Evolutionary conservation across 92 coral and sea anemone genomes (phyloP).

Genomic region (Hydrozoanthus gracilis): DNA sequence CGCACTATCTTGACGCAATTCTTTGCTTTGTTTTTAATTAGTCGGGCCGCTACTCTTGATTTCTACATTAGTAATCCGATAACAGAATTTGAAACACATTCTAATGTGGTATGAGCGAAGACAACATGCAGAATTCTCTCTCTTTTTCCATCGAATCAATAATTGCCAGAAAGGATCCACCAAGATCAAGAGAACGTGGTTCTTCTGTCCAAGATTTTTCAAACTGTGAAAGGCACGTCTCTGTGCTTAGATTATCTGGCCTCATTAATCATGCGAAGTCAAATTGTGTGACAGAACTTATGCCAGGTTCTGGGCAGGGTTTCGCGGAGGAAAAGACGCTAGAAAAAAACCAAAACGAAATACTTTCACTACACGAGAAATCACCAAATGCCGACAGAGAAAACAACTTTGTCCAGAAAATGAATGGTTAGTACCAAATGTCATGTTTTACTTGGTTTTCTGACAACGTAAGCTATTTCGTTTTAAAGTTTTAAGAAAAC

Average conservation of each 20-base stretch:
- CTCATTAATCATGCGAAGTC: slow-evolving; percentile 47
- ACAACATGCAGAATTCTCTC: slow-evolving; percentile 80
- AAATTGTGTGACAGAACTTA: slow-evolving; percentile 42
- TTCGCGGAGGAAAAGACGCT: slow-evolving; percentile 6
- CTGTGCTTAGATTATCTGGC: slow-evolving; percentile 29
- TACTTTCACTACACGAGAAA: background rate
- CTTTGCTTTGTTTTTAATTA: slow-evolving; percentile 80
- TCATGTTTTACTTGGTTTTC: background rate
- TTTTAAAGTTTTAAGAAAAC: background rate
- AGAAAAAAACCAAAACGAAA: background rate
- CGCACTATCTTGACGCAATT: slow-evolving; percentile 64
- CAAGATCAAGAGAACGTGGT: slow-evolving; percentile 50
- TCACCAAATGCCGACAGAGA: slow-evolving; percentile 14
- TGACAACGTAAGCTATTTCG: background rate
- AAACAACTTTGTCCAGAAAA: slow-evolving; percentile 16
- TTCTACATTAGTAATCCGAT: slow-evolving; percentile 89
- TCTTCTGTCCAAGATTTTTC: slow-evolving; percentile 43
- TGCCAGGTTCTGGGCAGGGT: slow-evolving; percentile 11
- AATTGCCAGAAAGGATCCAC: slow-evolving; percentile 88
- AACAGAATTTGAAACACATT: slow-evolving; percentile 63
- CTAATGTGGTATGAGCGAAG: slow-evolving; percentile 2
- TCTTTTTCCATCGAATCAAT: slow-evolving; percentile 96
- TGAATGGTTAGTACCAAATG: slow-evolving; percentile 20
- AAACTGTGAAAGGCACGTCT: slow-evolving; percentile 20
- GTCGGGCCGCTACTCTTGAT: slow-evolving; percentile 64